These are phyloP conservation scores for Pseudomyrmex dendroicus DNA, from an alignment of 1,140 invertebrate species.

Conservation along the genomic window DNA sequence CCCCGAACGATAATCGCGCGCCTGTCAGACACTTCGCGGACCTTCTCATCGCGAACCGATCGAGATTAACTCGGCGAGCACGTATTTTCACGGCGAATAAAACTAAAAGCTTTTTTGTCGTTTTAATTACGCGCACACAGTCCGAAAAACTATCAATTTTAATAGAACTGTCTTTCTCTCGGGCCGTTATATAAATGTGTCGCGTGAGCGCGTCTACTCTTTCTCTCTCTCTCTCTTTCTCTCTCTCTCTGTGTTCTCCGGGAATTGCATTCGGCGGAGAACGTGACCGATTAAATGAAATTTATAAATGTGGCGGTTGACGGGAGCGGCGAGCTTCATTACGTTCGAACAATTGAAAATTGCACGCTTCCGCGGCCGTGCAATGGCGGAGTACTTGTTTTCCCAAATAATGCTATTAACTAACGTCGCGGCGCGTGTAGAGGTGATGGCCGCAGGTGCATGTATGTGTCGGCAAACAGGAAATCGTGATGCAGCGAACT, in stretches of 20 bases:
- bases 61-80: not conserved
- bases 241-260: not conserved
- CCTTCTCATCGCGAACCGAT: not conserved
- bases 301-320: conserved; percentile 51
- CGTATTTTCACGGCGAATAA: not conserved
- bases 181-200: conserved; percentile 7
- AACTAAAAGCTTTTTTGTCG: not conserved
- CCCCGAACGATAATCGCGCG: not conserved
- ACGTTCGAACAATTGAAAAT: conserved; percentile 59
- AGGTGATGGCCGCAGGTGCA: conserved; percentile 52
- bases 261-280: conserved; percentile 27
- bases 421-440: conserved; percentile 25
- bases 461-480: conserved; percentile 42
- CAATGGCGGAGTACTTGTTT: conserved; percentile 49
- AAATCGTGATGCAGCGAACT: conserved; percentile 51
- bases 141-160: not conserved
- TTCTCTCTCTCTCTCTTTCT: not conserved
- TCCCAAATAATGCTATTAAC: conserved; percentile 64
- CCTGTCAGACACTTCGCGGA: not conserved
- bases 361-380: conserved; percentile 48
- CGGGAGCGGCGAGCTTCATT: conserved; percentile 50
- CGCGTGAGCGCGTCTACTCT: not conserved
- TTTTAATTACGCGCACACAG: conserved; percentile 13
- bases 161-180: not conserved
- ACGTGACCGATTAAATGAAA: conserved; percentile 57